These are phyloP conservation scores for Antheraea mylitta DNA, from an alignment of 1,140 invertebrate genomes.

Conservation along the genomic window DNA sequence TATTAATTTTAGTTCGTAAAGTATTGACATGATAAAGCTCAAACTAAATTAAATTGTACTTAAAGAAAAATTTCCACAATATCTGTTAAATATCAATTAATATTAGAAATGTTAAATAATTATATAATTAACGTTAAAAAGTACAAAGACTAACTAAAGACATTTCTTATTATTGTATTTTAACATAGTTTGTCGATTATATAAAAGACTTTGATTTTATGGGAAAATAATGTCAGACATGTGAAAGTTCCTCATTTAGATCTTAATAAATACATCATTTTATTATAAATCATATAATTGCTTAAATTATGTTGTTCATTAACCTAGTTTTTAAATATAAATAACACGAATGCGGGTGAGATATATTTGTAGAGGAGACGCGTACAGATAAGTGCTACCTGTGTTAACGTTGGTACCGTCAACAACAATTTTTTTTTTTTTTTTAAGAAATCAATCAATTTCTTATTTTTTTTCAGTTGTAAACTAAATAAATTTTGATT, in stretches of 20 bases:
- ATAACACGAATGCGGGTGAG: too few species aligned
- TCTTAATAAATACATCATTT: constrained; percentile 16
- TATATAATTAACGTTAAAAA: not conserved
- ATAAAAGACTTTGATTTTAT: not conserved
- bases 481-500: too few species aligned
- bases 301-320: constrained; percentile 24
- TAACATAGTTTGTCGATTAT: constrained; percentile 1
- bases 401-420: too few species aligned
- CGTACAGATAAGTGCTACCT: too few species aligned
- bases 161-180: constrained; percentile 8
- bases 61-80: not conserved
- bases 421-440: too few species aligned
- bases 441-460: too few species aligned
- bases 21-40: not conserved
- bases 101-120: not conserved
- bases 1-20: too few species aligned
- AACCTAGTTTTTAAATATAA: constrained; percentile 25
- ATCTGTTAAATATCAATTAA: not conserved
- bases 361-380: too few species aligned
- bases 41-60: not conserved
- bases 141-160: not conserved
- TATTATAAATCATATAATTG: not conserved
- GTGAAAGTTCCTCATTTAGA: constrained; percentile 24
- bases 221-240: too few species aligned
- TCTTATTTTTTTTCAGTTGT: too few species aligned